phyloP scores from a whole-genome alignment of 2,797 vertebrate species.

The Hyperoplus lanceolatus region DNA sequence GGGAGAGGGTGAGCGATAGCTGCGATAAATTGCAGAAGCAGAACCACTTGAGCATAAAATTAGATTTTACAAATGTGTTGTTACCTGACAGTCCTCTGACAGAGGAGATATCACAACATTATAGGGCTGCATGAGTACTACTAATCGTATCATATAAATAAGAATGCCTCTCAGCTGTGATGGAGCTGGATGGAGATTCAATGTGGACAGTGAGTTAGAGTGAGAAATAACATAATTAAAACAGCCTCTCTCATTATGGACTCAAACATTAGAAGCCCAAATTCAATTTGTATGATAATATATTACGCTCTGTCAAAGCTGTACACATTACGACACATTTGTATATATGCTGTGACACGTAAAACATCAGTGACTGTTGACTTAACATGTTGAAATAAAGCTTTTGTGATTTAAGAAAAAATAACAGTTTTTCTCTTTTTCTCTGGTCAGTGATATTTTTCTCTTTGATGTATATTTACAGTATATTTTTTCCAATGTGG shows the following conservation, averaged over 20 bases:
- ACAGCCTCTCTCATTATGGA: constrained; percentile 75
- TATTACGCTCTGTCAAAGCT: constrained; percentile 52
- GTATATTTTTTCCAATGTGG: not conserved
- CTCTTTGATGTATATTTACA: not conserved
- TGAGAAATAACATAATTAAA: constrained; percentile 82
- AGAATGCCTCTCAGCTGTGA: constrained; percentile 75
- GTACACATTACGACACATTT: constrained; percentile 56
- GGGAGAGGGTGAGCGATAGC: constrained; percentile 77
- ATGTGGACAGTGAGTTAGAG: constrained; percentile 65
- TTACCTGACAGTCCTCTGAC: constrained; percentile 89
- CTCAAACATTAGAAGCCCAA: constrained; percentile 76
- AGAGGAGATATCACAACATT: constrained; percentile 86
- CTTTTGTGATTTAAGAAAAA: not conserved
- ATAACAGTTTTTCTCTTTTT: not conserved
- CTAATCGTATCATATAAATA: constrained; percentile 88
- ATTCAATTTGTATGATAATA: constrained; percentile 85
- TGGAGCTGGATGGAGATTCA: constrained; percentile 65
- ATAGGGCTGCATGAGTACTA: constrained; percentile 82
- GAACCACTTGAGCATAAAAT: constrained; percentile 92
- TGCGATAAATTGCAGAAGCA: constrained; percentile 87
- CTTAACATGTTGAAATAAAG: constrained; percentile 28
- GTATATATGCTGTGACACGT: constrained; percentile 39
- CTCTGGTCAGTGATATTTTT: not conserved
- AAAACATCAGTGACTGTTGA: constrained; percentile 26
- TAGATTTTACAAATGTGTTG: constrained; percentile 92